A percentile compares a stretch with the other conserved stretches of the same genome.
Conservation (phyloP, 2,797 vertebrate species). For the Intellagama lesueurii region DNA sequence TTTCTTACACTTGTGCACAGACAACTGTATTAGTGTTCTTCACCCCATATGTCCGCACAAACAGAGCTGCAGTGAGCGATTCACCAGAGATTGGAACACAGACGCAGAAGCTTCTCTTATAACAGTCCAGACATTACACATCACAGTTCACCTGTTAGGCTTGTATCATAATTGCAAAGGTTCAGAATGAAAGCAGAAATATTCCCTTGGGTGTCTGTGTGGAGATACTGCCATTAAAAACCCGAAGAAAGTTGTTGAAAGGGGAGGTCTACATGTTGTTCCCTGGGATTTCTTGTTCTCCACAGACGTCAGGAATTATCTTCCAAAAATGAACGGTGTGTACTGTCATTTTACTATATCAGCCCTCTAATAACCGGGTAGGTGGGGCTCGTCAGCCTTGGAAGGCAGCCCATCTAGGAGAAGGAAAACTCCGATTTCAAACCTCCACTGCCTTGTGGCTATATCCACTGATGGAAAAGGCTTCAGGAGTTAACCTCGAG, state of each 20-base stretch:
- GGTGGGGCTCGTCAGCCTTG: no score
- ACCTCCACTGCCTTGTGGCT: no score
- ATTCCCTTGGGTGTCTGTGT: slow-evolving; percentile 49
- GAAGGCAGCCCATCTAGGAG: no score
- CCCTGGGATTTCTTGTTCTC: neutral
- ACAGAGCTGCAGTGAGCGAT: slow-evolving; percentile 60
- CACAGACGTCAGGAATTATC: neutral
- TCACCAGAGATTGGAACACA: slow-evolving; percentile 52
- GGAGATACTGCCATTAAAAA: slow-evolving; percentile 37
- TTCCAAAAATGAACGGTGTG: neutral
- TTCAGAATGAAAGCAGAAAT: slow-evolving; percentile 53
- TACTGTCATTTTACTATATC: neutral
- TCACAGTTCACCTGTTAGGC: slow-evolving; percentile 63
- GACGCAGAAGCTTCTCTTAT: slow-evolving; percentile 59
- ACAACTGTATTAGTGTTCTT: slow-evolving; percentile 76
- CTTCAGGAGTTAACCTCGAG: no score
- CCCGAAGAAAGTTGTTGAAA: neutral
- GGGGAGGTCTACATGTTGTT: neutral
- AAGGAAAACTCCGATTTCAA: no score
- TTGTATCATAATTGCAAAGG: slow-evolving; percentile 53
- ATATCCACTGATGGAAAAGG: no score
- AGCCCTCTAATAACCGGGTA: neutral
- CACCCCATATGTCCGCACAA: slow-evolving; percentile 68
- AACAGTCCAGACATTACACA: slow-evolving; percentile 29
- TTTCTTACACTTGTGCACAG: slow-evolving; percentile 75